Evolutionary conservation across 2,113 vertebrate species (phyloP), one percentile per base, ranked within the genome.

Genomic region (Rhabdornis inornatus): DNA sequence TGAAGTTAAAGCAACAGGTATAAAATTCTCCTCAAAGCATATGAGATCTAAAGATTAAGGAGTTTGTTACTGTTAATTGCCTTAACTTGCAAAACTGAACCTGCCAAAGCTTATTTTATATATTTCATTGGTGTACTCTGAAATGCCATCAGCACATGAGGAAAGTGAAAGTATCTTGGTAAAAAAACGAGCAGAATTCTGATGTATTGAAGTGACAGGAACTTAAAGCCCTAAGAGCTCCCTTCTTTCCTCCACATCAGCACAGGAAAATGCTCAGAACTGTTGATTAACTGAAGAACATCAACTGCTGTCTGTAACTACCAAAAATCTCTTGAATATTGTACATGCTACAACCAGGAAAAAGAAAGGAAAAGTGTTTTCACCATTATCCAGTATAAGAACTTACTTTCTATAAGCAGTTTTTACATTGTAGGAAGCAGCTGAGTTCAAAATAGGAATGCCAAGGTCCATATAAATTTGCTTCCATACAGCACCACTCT

Each of bases 391-490:
- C 30, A 56, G 15, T 6, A 61, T 2, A 15, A 90, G 57, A 66
- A 98, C 99, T 98, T 98, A 99, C 99, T 99, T 99, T 98, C 97
- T 99, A 98, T 99, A 99, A 63, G 99, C 99, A 18, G 99, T 99
- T 98, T 99, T 99, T 82, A 99, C 99, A 95, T 99, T 99, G 98
- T 99, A 99, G 59, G 99, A 99, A 42, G 99, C 99, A 92, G 99
- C 99, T 2, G 99, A 99, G 98, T 99, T 99, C 94, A 99, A 98
- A 95, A 99, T 98, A 22, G 99, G 99, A 98, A 99, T 99, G 95
- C 99, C 99, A 96, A 99, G 98, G 96, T 99, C 99, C 98, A 99
- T 99, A 98, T 99, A 99, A 98, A 99, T 98, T 98, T 99, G 99
- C 97, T 99, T 99, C 99, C 99, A 99, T 93, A 99, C 98, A 44